These are phyloP conservation scores for Temnothorax curvispinosus DNA, from an alignment of 1,140 invertebrate species.

Conservation along the genomic window DNA sequence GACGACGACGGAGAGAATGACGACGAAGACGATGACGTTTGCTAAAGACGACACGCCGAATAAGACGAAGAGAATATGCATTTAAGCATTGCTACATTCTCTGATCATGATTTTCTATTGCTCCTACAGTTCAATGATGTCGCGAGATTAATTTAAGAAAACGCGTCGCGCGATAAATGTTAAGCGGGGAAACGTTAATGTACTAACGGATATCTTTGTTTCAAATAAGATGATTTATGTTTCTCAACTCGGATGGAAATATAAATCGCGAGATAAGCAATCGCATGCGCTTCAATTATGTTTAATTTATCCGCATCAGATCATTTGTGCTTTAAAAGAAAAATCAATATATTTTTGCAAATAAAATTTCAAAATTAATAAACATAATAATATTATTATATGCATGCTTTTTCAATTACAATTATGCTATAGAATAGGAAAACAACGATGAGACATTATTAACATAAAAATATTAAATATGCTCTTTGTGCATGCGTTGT, in stretches of 20 bases:
- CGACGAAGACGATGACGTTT: neutral
- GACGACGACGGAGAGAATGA: constrained; percentile 4
- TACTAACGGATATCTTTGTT: neutral
- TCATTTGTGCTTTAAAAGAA: neutral
- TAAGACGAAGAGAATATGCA: constrained; percentile 1
- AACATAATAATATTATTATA: neutral
- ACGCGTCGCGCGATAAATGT: neutral
- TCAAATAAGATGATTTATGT: neutral
- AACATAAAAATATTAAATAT: neutral
- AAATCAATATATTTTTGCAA: neutral
- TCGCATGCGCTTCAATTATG: neutral
- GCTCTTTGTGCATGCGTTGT: neutral
- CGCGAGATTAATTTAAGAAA: constrained; percentile 26
- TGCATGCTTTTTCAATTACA: neutral
- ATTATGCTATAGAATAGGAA: neutral
- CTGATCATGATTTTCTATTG: neutral
- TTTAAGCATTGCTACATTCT: constrained; percentile 10
- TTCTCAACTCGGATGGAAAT: neutral
- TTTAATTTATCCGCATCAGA: neutral
- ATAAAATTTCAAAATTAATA: neutral
- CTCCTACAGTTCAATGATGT: neutral
- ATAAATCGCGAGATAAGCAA: neutral
- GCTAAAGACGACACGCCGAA: neutral
- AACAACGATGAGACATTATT: neutral
- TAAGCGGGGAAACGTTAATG: neutral